These are phyloP conservation scores for Eristalis arbustorum DNA, from an alignment of 2,888 invertebrate genomes.

Conservation along the genomic window DNA sequence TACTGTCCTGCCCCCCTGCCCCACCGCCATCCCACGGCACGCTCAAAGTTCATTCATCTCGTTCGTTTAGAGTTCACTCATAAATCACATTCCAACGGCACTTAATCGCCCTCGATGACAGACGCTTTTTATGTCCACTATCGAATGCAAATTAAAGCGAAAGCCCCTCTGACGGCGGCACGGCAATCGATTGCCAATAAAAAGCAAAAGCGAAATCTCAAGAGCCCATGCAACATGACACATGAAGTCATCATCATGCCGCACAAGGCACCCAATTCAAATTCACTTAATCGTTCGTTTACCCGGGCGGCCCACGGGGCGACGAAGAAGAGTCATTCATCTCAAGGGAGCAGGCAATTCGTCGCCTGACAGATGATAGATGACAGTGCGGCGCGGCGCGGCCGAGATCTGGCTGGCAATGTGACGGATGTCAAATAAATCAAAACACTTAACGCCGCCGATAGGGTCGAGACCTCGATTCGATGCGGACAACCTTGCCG, in stretches of 20 bases:
- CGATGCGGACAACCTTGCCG: not conserved
- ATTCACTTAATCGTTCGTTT: slow-evolving; percentile 45
- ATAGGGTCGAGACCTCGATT: not conserved
- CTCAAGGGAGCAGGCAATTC: not conserved
- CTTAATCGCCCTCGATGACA: slow-evolving; percentile 20
- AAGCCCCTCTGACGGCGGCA: not conserved
- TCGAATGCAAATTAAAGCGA: slow-evolving; percentile 45
- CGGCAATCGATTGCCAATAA: slow-evolving; percentile 27
- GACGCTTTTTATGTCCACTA: slow-evolving; percentile 15
- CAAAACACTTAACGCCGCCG: slow-evolving; percentile 25
- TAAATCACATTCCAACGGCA: slow-evolving; percentile 20
- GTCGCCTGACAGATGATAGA: slow-evolving; percentile 10
- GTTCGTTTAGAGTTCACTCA: not conserved
- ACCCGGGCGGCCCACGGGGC: slow-evolving; percentile 14
- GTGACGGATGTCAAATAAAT: slow-evolving; percentile 53
- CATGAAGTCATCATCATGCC: slow-evolving; percentile 3
- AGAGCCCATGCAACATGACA: slow-evolving; percentile 30
- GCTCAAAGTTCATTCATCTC: slow-evolving; percentile 5
- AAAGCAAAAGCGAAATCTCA: not conserved
- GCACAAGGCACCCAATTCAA: slow-evolving; percentile 34
- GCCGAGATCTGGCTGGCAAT: slow-evolving; percentile 38
- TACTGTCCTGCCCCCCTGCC: not conserved
- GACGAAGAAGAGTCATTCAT: slow-evolving; percentile 20
- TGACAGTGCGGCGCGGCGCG: not conserved
- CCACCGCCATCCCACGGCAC: too few species aligned